Evolutionary conservation across 2,888 invertebrate genomes (phyloP), one percentile per base, ranked within the genome.

Genomic region (Agrotis clavis): DNA sequence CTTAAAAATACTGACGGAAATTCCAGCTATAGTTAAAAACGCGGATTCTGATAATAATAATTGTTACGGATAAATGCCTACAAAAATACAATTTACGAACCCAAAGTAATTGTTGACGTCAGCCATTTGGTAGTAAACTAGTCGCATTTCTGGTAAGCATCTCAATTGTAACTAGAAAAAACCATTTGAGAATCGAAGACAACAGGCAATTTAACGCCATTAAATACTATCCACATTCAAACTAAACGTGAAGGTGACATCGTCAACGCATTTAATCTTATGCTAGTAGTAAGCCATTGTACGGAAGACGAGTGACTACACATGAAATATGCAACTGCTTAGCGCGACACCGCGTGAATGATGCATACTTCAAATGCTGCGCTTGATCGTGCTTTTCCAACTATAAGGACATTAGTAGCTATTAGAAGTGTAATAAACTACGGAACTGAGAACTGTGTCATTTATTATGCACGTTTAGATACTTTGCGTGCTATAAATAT

Each of bases 291-390:
- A 85, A 80, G 84, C 77, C 80, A 86, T 71, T 81, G 84, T 86
- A 87, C 88, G 89, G 89, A 89, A 88, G 88, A 82, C 83, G 86
- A 86, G 90, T 86, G 88, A 87, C 86, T 81, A 61, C 85, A 81
- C 83, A 90, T 90, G 87, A 87, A 90, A 89, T 88, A 89, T 90
- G 89, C 90, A 90, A 79, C 67, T 79, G 85, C 82, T 87, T 84
- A 83, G 82, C 77, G 84, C 86, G 84, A 88, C 84, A 67, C 72
- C 66, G 72, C 54, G 61, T 83, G 89, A 85, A 86, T 87, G 84
- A 84, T 89, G 84, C 83, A 90, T 87, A 72, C 74, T 79, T 75
- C 74, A 78, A 88, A 83, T 85, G 82, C 72, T 82, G 72, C 70
- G 71, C 67, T 63, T 65, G 79, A 74, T 86, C 84, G 87, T 85